Conservation (phyloP, 2,113 vertebrate species). For the Theristicus caerulescens region DNA sequence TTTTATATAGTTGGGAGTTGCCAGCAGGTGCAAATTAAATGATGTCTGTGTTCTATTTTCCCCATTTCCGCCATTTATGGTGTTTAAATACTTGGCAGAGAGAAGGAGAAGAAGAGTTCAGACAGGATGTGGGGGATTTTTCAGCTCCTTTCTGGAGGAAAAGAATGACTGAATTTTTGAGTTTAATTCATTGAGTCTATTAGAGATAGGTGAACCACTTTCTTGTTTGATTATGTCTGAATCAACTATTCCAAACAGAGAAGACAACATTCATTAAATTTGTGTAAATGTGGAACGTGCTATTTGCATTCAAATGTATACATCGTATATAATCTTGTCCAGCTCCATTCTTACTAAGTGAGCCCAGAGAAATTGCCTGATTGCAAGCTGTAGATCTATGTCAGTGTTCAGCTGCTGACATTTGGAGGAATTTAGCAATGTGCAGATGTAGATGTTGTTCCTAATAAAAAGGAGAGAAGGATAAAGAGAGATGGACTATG, state of each 20-base stretch:
- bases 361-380: neutral
- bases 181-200: neutral
- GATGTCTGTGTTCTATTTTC: neutral
- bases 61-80: neutral
- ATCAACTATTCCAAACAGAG: neutral
- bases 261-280: neutral
- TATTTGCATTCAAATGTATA: neutral
- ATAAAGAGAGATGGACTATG: neutral
- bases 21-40: neutral
- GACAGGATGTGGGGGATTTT: neutral
- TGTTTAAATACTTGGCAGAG: neutral
- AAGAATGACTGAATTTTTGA: neutral
- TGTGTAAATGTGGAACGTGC: neutral
- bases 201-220: neutral
- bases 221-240: neutral
- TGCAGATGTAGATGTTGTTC: neutral
- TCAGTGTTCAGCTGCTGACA: neutral
- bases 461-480: neutral
- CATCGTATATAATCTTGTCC: neutral
- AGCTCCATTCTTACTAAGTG: neutral
- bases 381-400: neutral
- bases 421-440: neutral
- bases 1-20: neutral
- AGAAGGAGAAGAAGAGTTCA: neutral
- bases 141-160: neutral